phyloP scores from a whole-genome alignment of 2,797 vertebrate species.

The Microhierax caerulescens region DNA sequence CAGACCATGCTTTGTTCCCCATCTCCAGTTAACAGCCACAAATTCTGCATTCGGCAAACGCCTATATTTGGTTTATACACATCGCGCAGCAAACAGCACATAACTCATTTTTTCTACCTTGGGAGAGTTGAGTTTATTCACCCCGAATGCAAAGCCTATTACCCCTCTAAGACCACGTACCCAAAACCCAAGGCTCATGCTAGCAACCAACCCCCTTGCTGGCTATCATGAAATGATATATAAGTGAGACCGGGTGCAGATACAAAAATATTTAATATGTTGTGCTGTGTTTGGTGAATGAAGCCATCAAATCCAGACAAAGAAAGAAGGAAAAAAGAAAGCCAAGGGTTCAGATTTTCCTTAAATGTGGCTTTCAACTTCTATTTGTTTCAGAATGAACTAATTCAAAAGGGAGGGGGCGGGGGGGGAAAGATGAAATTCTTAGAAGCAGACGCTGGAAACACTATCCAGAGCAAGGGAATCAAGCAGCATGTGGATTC shows the following conservation, averaged over 20 bases:
- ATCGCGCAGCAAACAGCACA: not conserved
- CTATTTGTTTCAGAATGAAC: not conserved
- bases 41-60: not conserved
- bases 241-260: not conserved
- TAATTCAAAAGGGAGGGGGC: not conserved
- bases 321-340: not conserved
- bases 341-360: not conserved
- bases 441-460: not conserved
- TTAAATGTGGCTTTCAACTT: not conserved
- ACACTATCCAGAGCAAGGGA: not conserved
- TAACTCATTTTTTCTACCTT: not conserved
- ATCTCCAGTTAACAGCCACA: not conserved
- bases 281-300: not conserved
- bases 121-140: not conserved
- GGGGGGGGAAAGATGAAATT: not conserved
- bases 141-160: not conserved
- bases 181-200: not conserved
- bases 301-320: not conserved
- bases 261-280: not conserved
- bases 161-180: not conserved
- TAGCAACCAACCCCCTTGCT: not conserved
- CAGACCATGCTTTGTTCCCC: not conserved
- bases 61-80: fast-evolving
- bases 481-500: not conserved
- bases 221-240: not conserved